phyloP scores from a whole-genome alignment of 2,797 vertebrate species.

The Setipinna tenuifilis region DNA sequence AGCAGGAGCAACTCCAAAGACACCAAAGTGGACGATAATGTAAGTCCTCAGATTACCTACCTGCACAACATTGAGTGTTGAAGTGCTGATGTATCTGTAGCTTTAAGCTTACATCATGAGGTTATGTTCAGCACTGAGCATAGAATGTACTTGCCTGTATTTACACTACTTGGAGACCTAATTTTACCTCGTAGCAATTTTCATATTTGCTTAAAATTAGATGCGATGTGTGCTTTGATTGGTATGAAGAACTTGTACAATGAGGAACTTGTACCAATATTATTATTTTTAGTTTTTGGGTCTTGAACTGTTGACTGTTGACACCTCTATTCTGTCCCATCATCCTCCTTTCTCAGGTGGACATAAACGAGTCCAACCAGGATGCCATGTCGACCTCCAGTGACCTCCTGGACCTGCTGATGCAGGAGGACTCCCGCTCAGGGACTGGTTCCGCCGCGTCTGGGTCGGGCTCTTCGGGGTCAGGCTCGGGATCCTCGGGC shows the following conservation, averaged over 20 bases:
- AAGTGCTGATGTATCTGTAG: neutral
- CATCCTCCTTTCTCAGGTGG: slow-evolving; percentile 70
- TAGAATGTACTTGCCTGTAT: no score
- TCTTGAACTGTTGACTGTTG: no score
- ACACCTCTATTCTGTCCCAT: neutral
- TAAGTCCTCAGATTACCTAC: slow-evolving; percentile 58
- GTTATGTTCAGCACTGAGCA: no score
- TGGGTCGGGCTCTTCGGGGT: slow-evolving; percentile 64
- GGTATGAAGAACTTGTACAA: no score
- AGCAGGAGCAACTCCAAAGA: slow-evolving; percentile 65
- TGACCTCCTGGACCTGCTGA: slow-evolving; percentile 85
- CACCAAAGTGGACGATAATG: slow-evolving; percentile 76
- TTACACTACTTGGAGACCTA: no score
- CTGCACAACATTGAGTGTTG: neutral
- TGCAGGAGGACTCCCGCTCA: slow-evolving; percentile 87
- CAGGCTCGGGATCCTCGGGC: slow-evolving; percentile 71
- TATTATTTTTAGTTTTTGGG: no score
- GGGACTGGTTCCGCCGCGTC: slow-evolving; percentile 88
- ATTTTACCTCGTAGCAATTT: no score
- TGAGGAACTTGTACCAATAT: no score
- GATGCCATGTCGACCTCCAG: slow-evolving; percentile 90
- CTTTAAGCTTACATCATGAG: neutral
- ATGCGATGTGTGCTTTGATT: no score
- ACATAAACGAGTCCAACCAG: slow-evolving; percentile 85
- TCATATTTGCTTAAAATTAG: no score